Conservation (phyloP, 2,113 vertebrate species). For the Glaucomys volans region DNA sequence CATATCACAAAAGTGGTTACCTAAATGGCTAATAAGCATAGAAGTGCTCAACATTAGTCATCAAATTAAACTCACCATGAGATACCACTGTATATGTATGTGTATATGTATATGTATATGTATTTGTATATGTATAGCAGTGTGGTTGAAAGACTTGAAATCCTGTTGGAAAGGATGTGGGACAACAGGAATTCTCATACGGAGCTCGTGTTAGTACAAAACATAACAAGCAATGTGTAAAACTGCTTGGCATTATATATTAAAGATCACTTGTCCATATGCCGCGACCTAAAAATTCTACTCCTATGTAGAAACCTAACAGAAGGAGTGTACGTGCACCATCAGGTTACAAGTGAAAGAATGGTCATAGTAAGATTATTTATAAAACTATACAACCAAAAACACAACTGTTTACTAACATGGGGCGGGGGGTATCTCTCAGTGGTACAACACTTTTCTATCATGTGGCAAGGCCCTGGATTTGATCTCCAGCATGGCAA, state of each 20-base stretch:
- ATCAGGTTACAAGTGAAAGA: neutral
- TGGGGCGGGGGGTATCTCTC: neutral
- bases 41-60: neutral
- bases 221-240: neutral
- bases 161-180: neutral
- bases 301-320: neutral
- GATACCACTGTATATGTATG: neutral
- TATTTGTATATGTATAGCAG: neutral
- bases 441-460: neutral
- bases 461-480: no score
- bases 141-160: slow-evolving; percentile 9
- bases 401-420: neutral
- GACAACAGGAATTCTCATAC: neutral
- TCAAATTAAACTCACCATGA: slow-evolving; percentile 22
- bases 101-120: no score
- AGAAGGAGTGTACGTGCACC: neutral
- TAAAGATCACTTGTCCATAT: neutral
- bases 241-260: neutral
- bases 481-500: neutral
- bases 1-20: neutral
- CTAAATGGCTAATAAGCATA: neutral
- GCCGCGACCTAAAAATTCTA: neutral
- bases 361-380: neutral
- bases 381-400: neutral
- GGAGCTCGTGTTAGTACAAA: neutral